Base-by-base conservation (phyloP, 2,888 invertebrate genomes). In the Sesia bembeciformis region DNA sequence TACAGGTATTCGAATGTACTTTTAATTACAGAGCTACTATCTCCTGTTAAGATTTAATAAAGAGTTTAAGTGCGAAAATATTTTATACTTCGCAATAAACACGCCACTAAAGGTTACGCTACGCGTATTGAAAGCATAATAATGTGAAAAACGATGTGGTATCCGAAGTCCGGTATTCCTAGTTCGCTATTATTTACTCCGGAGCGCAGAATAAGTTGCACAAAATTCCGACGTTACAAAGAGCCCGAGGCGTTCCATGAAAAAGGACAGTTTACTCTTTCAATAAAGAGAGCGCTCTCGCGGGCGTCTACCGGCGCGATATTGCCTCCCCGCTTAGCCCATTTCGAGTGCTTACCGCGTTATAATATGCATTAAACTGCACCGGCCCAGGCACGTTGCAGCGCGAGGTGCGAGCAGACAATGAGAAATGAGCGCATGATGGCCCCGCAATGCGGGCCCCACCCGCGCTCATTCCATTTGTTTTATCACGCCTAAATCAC, bases 331-430 rank as follows among this genome's bases (percentile, higher is more conserved):
- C 76, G 77, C 71, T 77, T 79, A 81, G 76, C 77, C 79, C 77
- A 79, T 78, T 87, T 76, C 71, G 77, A 82, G 84, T 80, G 74
- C 81, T 87, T 81, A 83, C 81, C 74, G 76, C 76, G 76, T 82
- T 87, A 85, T 87, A 85, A 84, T 86, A 87, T 87, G 88, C 86
- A 88, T 87, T 87, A 86, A 84, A 86, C 79, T 85, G 84, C 84
- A 80, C 78, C 63, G 63, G 60, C 67, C 73, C 72, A 74, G 76
- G 67, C 73, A 83, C 85, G 77, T 84, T 82, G 78, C 74, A 71
- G 73, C 72, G 67, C 66, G 70, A 76, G 74, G 76, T 78, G 77
- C 54, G 65, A 72, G 76, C 76, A 81, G 85, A 85, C 87, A 82
- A 86, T 85, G 87, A 87, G 85, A 83, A 86, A 87, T 74, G 85